Base-by-base conservation (phyloP, 2,888 invertebrate genomes). In the Tenthredo mesomela region DNA sequence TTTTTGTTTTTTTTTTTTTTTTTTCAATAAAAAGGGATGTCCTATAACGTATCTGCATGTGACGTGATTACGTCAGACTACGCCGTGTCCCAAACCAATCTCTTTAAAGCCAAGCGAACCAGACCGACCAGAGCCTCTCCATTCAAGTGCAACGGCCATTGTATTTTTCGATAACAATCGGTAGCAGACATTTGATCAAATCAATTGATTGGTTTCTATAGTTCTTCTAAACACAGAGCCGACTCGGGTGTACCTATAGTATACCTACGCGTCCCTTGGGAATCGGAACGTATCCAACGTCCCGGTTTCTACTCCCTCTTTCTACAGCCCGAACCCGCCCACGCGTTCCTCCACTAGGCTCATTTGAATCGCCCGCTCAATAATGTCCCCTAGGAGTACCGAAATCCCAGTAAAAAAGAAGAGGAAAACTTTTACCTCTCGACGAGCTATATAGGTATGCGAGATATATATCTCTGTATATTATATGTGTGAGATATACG, bases 141-240 rank as follows among this genome's bases (percentile, higher is more conserved):
- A 84, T 85, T 87, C 78, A 83, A 86, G 85, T 67, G 58, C 73
- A 50, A 29, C 83, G 65, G 61, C 90, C 88, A 91, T 92, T 92
- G 92, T 92, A 90, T 89, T 88, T 89, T 90, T 87, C 88, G 88
- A 92, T 91, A 91, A 91, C 92, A 92, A 92, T 92, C 91, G 91
- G 87, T 87, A 86, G 89, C 88, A 87, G 89, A 91, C 91, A 89
- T 92, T 92, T 91, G 92, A 92, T 92, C 90, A 89, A 91, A 91
- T 92, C 89, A 91, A 90, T 90, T 91, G 90, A 91, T 92, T 88
- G 89, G 87, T 90, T 89, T 89, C 89, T 88, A 88, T 87, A 88
- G 88, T 90, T 90, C 89, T 89, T 90, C 90, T 88, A 88, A 91
- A 91, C 88, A 88, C 86, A 86, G 54, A 50, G 73, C 40, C 40